Conservation (phyloP, 2,113 vertebrate species). For the Anseranas semipalmata region DNA sequence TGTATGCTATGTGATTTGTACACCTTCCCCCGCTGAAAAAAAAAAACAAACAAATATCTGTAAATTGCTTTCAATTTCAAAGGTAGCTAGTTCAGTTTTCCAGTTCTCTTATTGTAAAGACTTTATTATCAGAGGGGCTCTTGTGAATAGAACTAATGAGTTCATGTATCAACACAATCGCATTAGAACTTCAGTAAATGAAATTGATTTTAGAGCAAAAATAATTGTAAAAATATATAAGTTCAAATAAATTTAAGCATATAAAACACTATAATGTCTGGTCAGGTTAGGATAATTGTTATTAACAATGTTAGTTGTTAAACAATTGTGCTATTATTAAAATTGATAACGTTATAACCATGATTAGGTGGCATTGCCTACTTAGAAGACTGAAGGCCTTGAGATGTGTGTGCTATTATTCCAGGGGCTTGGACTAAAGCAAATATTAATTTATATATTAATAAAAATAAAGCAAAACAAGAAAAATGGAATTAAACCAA, state of each 20-base stretch:
- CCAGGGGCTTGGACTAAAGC: background rate
- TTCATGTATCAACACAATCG: background rate
- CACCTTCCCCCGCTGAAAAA: background rate
- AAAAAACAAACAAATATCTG: background rate
- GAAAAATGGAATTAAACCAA: background rate
- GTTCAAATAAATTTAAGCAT: background rate
- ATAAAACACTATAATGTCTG: background rate
- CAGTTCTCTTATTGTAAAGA: background rate
- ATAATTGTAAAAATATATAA: background rate
- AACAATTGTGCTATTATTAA: background rate
- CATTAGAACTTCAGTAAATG: background rate
- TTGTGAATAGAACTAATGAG: background rate
- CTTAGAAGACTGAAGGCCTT: background rate
- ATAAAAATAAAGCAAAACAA: background rate
- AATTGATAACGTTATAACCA: background rate
- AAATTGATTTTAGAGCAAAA: conserved; percentile 2
- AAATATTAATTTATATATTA: background rate
- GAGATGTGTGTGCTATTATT: background rate
- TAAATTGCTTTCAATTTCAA: background rate
- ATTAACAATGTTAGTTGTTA: background rate
- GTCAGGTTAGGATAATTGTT: background rate
- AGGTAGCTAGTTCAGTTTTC: background rate
- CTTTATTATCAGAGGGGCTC: background rate
- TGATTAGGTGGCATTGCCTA: background rate
- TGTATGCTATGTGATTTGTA: background rate